A percentile compares a stretch with the other conserved stretches of the same genome.
Conservation (phyloP, 2,888 invertebrate genomes). For the Temnothorax rugatulus region DNA sequence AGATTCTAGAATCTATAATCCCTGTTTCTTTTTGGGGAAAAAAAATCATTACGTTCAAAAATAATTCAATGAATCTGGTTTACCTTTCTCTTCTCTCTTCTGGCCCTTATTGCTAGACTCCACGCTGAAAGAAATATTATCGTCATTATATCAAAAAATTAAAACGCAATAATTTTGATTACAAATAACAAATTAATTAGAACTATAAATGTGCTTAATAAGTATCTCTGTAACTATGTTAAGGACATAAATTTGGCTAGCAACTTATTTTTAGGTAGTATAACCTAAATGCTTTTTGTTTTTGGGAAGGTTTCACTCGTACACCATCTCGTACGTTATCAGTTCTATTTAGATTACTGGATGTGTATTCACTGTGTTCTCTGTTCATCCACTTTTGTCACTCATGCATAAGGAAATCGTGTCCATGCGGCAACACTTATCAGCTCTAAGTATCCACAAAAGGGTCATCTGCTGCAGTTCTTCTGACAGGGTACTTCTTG, state of each 20-base stretch:
- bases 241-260: conserved; percentile 85
- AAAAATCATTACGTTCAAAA: neutral
- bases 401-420: conserved; percentile 61
- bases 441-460: conserved; percentile 63
- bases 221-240: conserved; percentile 85
- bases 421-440: conserved; percentile 65
- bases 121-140: conserved; percentile 78
- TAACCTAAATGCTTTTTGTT: conserved; percentile 26
- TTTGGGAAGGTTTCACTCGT: conserved; percentile 58
- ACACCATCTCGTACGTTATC: conserved; percentile 56
- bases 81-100: conserved; percentile 85
- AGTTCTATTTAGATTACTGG: conserved; percentile 64
- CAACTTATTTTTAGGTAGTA: conserved; percentile 76
- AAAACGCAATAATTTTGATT: conserved; percentile 46
- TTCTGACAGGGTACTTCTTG: conserved; percentile 69
- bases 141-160: conserved; percentile 62
- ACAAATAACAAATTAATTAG: conserved; percentile 66
- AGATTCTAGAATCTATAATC: neutral
- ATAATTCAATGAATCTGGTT: neutral
- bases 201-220: conserved; percentile 79
- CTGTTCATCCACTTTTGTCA: conserved; percentile 65
- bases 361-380: conserved; percentile 64
- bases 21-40: neutral
- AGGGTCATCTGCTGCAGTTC: conserved; percentile 68
- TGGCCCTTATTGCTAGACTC: conserved; percentile 82